Evolutionary conservation across 2,888 invertebrate species (phyloP).

Genomic region (Bimastos eiseni): DNA sequence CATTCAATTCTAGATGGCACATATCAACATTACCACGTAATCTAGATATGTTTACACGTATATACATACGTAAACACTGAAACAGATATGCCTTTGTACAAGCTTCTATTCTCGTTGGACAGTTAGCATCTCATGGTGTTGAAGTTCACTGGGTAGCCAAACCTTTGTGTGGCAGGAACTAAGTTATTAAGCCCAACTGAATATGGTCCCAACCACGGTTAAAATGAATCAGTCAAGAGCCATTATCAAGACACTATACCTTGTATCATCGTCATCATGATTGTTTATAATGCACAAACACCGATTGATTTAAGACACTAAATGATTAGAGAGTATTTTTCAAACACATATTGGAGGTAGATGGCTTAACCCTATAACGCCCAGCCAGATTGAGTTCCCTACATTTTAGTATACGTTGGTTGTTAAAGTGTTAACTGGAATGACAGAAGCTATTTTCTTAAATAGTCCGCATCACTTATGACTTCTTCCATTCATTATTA

Average conservation of each 20-base stretch:
- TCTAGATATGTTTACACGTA: slow-evolving; percentile 4
- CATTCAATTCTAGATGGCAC: background rate
- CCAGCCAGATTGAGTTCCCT: too few species aligned
- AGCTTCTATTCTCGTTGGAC: background rate
- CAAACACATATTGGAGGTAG: background rate
- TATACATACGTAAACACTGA: background rate
- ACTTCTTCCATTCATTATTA: background rate
- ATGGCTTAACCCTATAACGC: too few species aligned
- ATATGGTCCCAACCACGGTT: background rate
- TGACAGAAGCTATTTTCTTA: background rate
- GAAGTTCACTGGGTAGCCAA: background rate
- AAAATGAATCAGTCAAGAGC: background rate
- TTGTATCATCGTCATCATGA: background rate
- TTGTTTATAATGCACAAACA: background rate
- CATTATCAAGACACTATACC: background rate
- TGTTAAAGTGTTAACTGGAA: too few species aligned
- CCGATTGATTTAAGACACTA: background rate
- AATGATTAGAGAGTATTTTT: background rate
- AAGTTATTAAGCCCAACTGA: background rate
- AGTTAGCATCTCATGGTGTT: background rate
- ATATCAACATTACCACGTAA: background rate
- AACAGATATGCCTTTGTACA: background rate
- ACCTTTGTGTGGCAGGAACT: background rate
- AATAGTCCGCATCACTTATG: background rate
- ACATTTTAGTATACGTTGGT: too few species aligned